Base-by-base conservation (phyloP, 2,113 vertebrate species). In the Gymnarchus niloticus region DNA sequence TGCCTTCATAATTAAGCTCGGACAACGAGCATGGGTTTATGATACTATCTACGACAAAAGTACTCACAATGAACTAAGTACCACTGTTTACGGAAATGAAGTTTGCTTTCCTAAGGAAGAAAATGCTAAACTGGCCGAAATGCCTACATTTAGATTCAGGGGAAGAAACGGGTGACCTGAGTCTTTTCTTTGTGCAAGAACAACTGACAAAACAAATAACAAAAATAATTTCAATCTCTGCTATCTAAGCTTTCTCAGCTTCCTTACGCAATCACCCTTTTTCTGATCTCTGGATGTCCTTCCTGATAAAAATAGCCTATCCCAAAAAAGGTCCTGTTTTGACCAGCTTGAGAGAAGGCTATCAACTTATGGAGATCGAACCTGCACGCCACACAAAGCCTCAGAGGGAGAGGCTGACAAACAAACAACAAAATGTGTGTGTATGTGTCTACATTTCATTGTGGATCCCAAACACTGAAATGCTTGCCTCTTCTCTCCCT, bases 51-150 rank as follows among this genome's bases (percentile, higher is more conserved):
- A 92, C 81, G 73, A 87, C 85, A 61, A 46, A 90, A 90, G 89
- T 92, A 92, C 92, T 93, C 91, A 92, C 91, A n/a, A 90, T 91
- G 90, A 91, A 87, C 89, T 91, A 90, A 94, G 93, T 93, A 93
- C 88, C 90, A 82, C 87, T 85, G 89, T 92, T 92, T 89, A 92
- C 87, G 65, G 90, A 90, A 92, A 92, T 89, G 86, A 54, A 89
- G 91, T 93, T 93, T 90, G 92, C 93, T 93, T 92, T 89, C 89
- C 86, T 90, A 89, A 14, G 88, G 90, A 89, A 87, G 84, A 91
- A 90, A 92, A 89, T 69, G 90, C 91, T 87, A 90, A 90, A 88
- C 86, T 87, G 85, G 88, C 85, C 89, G 88, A 91, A 88, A 91
- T 90, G 91, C 90, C 90, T 92, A 87, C 85, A 56, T n/a, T 48